These are phyloP conservation scores for Eidolon helvum DNA, from an alignment of 2,113 vertebrate genomes.

Conservation along the genomic window DNA sequence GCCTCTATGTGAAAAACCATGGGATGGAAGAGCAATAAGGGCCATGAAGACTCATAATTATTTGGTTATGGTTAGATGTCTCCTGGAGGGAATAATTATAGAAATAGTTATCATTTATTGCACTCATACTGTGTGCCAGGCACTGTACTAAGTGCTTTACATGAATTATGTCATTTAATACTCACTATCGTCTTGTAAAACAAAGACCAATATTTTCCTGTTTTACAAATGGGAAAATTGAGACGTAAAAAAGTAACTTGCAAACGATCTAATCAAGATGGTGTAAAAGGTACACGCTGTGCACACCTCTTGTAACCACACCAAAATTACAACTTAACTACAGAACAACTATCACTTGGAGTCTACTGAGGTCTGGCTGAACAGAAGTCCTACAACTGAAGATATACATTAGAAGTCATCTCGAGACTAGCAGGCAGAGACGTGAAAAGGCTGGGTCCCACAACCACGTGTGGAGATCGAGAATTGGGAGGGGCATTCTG, in stretches of 20 bases:
- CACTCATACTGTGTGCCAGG: neutral
- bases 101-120: neutral
- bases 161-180: neutral
- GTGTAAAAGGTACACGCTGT: too few relatives aligned
- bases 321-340: too few relatives aligned
- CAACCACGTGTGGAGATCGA: too few relatives aligned
- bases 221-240: neutral
- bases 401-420: too few relatives aligned
- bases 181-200: neutral
- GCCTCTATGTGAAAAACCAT: neutral
- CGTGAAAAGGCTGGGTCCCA: too few relatives aligned
- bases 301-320: too few relatives aligned
- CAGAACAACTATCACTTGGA: too few relatives aligned
- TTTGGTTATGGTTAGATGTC: neutral
- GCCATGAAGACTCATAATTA: neutral
- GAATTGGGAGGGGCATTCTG: too few relatives aligned
- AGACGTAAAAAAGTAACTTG: neutral
- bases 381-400: too few relatives aligned
- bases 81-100: slow-evolving; percentile 25
- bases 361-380: too few relatives aligned
- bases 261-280: too few relatives aligned
- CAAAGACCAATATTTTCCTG: neutral
- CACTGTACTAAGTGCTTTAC: neutral
- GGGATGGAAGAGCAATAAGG: neutral
- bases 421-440: too few relatives aligned